Base-by-base conservation (phyloP, 2,113 vertebrate species). In the Pimephales promelas region DNA sequence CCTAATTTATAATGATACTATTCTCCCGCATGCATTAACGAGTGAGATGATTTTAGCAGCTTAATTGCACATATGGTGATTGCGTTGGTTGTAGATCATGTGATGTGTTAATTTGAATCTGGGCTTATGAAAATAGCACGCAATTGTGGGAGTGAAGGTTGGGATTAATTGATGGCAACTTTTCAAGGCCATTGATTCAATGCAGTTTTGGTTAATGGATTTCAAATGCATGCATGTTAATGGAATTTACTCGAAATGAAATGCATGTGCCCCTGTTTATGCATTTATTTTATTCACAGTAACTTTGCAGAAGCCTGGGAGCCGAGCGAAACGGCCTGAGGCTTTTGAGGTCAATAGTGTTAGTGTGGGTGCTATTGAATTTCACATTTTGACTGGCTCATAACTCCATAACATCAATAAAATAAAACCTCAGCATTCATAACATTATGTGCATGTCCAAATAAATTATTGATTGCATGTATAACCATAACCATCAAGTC, bases 41-140 rank as follows among this genome's bases (percentile, higher is more conserved):
- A 72, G 22, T 14, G 68, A 43, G 36, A 71, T 26, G 68, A 45
- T 72, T 72, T 72, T 26, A 72, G 68, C 40, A 47, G 40, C 68
- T 72, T 45, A 5, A 72, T 72, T 72, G 68, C 40, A 45, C 40
- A 72, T 72, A 40, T 47, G 40, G n/a, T 24, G 40, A 71, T 72
- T 72, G 68, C n/a, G n/a, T n/a, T n/a, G n/a, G n/a, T n/a, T n/a
- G n/a, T 72, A 45, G 40, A 14, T 72, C 40, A 26, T 13, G 6
- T 72, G 68, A 47, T 0, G 68, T 13, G n/a, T 47, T 72, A 45
- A 72, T 72, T 72, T n/a, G n/a, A 26, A 70, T 43, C 20, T 3
- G 40, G 40, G 68, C 6, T 24, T 45, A 47, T 16, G 45, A 72
- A 72, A 72, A 72, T 72, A 72, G 68, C 36, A 6, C 45, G 40